phyloP scores from a whole-genome alignment of 2,797 vertebrate species.

The Heliangelus exortis region DNA sequence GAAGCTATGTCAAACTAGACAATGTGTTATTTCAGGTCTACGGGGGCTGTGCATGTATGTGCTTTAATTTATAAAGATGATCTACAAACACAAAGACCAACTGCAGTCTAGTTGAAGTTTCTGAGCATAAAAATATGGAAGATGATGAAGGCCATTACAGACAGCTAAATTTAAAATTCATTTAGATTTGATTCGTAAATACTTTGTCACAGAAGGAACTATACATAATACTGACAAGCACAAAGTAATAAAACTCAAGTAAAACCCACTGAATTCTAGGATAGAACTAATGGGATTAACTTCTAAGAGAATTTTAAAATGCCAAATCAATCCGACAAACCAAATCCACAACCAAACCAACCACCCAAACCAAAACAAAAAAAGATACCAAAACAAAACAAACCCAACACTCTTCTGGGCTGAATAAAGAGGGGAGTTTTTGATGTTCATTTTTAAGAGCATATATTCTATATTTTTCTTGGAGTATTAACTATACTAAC shows the following conservation, averaged over 20 bases:
- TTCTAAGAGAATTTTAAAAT: background rate
- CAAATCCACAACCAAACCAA: background rate
- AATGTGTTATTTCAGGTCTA: background rate
- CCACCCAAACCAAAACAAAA: no score
- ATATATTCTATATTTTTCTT: background rate
- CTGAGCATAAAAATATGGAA: background rate
- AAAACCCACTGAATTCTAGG: background rate
- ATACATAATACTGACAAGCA: conserved; percentile 23
- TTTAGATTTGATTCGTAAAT: conserved; percentile 29
- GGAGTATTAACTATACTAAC: background rate
- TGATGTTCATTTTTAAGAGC: background rate
- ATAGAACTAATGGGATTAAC: conserved; percentile 11
- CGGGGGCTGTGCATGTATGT: background rate
- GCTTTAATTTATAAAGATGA: background rate
- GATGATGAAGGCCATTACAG: background rate
- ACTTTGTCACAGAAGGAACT: background rate
- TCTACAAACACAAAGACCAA: background rate
- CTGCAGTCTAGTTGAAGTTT: background rate
- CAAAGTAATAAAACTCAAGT: conserved; percentile 2
- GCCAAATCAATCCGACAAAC: background rate
- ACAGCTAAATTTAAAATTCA: background rate
- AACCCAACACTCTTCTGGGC: background rate
- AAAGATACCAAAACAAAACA: background rate
- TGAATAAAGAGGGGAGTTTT: background rate
- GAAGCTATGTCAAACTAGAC: background rate